Conservation (phyloP, 2,888 invertebrate species). For the Leucoptera coffeella region DNA sequence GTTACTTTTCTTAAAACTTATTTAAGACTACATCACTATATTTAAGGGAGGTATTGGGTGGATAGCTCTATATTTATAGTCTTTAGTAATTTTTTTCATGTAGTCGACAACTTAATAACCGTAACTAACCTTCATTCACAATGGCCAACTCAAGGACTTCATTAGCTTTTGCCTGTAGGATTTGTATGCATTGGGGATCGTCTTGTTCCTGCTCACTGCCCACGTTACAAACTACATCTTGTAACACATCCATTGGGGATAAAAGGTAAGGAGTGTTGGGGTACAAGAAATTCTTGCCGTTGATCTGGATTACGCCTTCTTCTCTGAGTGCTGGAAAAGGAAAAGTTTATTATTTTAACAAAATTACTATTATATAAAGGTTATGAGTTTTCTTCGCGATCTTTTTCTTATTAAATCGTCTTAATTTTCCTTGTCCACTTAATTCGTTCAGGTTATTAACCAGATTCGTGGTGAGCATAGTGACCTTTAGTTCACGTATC, state of each 20-base stretch:
- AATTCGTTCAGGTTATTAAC: no score
- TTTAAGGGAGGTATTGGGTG: no score
- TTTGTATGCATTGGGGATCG: conserved; percentile 50
- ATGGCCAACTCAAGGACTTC: conserved; percentile 52
- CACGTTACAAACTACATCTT: conserved; percentile 24
- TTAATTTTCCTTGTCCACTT: no score
- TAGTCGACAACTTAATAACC: background rate
- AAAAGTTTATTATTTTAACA: background rate
- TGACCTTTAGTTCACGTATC: no score
- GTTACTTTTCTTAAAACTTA: no score
- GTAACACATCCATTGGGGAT: conserved; percentile 31
- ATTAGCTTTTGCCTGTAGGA: conserved; percentile 36
- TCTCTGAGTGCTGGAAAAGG: conserved; percentile 19
- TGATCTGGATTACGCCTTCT: conserved; percentile 45
- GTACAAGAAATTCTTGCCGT: conserved; percentile 51
- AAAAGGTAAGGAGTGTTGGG: conserved; percentile 54
- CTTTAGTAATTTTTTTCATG: no score
- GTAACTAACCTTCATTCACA: conserved; percentile 52
- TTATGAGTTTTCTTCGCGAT: no score
- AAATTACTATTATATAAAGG: no score
- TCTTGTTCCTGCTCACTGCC: conserved; percentile 20
- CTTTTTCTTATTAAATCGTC: no score
- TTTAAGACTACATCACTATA: no score
- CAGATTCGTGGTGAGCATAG: no score
- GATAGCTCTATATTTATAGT: no score